These are phyloP conservation scores for Hafferia zeledoni DNA, from an alignment of 2,797 vertebrate genomes.

Conservation along the genomic window DNA sequence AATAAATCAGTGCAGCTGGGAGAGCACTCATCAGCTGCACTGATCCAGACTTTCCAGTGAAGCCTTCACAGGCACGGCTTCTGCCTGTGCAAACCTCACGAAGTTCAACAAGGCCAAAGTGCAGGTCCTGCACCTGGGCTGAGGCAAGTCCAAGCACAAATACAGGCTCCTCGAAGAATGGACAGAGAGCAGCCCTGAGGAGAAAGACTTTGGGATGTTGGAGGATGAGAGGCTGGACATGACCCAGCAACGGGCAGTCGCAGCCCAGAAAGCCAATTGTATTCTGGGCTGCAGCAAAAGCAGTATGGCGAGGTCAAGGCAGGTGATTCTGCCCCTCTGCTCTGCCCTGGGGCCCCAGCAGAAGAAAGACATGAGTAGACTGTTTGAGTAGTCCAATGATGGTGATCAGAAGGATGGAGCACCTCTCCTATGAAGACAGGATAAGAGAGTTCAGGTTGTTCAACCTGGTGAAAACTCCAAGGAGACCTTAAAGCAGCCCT, in stretches of 20 bases:
- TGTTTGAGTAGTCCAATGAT: background rate
- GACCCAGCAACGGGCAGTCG: background rate
- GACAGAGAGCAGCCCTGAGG: background rate
- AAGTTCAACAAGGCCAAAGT: background rate
- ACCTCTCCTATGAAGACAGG: background rate
- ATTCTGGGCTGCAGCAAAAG: background rate
- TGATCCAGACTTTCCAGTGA: background rate
- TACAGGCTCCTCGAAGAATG: background rate
- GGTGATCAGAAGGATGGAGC: background rate
- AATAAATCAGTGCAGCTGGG: background rate
- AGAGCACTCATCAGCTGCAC: background rate
- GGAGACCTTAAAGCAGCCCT: background rate
- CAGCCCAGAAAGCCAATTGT: fast-evolving
- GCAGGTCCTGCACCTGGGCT: background rate
- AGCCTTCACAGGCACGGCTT: background rate
- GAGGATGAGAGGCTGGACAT: background rate
- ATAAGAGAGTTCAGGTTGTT: background rate
- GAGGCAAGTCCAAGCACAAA: background rate
- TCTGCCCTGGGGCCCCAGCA: too few relatives aligned
- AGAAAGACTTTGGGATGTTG: background rate
- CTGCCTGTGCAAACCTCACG: background rate
- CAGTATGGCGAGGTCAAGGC: fast-evolving
- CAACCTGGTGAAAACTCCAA: background rate
- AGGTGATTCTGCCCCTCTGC: background rate
- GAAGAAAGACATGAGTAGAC: background rate